These are phyloP conservation scores for Mobula hypostoma DNA, from an alignment of 2,113 vertebrate species.

Conservation along the genomic window DNA sequence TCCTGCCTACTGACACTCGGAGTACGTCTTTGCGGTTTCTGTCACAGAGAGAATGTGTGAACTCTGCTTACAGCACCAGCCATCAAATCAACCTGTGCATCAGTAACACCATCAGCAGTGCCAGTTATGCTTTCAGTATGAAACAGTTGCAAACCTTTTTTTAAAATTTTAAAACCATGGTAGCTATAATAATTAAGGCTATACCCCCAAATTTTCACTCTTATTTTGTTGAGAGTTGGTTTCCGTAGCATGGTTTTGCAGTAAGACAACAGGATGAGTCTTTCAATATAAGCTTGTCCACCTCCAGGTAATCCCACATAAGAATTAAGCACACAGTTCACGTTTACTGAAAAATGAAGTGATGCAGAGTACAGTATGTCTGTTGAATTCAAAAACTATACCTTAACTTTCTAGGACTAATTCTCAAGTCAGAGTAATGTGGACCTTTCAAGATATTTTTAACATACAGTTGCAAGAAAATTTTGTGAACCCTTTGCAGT, in stretches of 20 bases:
- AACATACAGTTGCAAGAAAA: too few relatives aligned
- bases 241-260: not conserved
- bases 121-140: not conserved
- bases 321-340: too few relatives aligned
- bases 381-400: not conserved
- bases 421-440: not conserved
- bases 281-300: too few relatives aligned
- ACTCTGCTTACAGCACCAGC: too few relatives aligned
- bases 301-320: too few relatives aligned
- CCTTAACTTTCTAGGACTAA: not conserved
- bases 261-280: not conserved
- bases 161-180: not conserved
- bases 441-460: not conserved
- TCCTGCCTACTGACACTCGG: too few relatives aligned
- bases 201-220: not conserved
- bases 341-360: not conserved
- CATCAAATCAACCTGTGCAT: too few relatives aligned
- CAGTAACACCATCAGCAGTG: too few relatives aligned
- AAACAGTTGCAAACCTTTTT: not conserved
- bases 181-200: not conserved
- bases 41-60: too few relatives aligned
- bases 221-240: not conserved
- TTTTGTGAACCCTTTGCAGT: too few relatives aligned
- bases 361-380: not conserved
- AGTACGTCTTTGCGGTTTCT: too few relatives aligned